phyloP scores from a whole-genome alignment of 2,113 vertebrate genomes.

The Halichoeres trimaculatus region DNA sequence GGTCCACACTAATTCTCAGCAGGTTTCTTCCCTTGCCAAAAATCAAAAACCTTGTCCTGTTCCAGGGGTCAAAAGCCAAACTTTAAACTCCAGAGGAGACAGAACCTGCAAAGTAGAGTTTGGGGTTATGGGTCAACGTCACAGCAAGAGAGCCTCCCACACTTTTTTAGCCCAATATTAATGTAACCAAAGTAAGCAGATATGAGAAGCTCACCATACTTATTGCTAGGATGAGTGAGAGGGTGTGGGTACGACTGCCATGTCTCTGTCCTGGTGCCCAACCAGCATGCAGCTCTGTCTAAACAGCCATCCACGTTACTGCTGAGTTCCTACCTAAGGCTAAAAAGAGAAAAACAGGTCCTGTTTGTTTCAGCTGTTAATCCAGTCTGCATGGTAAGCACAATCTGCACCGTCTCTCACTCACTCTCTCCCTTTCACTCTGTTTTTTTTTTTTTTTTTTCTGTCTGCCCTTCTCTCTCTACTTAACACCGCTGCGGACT shows the following conservation, averaged over 20 bases:
- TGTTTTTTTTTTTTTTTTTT: slow-evolving; percentile 6
- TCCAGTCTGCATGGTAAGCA: slow-evolving; percentile 60
- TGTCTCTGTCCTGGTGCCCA: slow-evolving; percentile 40
- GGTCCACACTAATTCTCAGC: slow-evolving; percentile 67
- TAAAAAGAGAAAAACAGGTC: slow-evolving; percentile 65
- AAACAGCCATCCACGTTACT: slow-evolving; percentile 39
- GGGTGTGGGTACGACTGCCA: slow-evolving; percentile 28
- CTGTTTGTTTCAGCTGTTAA: slow-evolving; percentile 70
- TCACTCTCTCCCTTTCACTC: slow-evolving; percentile 3
- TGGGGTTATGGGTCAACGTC: slow-evolving; percentile 84
- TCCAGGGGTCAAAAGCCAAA: slow-evolving; percentile 68
- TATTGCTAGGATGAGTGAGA: slow-evolving; percentile 11
- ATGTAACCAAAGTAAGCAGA: slow-evolving; percentile 36
- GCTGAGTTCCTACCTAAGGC: slow-evolving; percentile 50
- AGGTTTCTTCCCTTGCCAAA: slow-evolving; percentile 76
- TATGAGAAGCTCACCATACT: slow-evolving; percentile 18
- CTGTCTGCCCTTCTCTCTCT: slow-evolving; percentile 39
- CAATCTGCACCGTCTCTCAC: slow-evolving; percentile 40
- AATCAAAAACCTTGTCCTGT: slow-evolving; percentile 70
- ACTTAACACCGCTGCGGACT: slow-evolving; percentile 56
- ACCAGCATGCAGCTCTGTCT: slow-evolving; percentile 36
- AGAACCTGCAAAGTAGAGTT: slow-evolving; percentile 83
- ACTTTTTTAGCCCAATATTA: slow-evolving; percentile 29
- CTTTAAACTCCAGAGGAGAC: slow-evolving; percentile 49
- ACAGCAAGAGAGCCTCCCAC: slow-evolving; percentile 71